A percentile compares a stretch with the other conserved stretches of the same genome.
Conservation (phyloP, 2,888 invertebrate species). For the Synanthedon andrenaeformis region DNA sequence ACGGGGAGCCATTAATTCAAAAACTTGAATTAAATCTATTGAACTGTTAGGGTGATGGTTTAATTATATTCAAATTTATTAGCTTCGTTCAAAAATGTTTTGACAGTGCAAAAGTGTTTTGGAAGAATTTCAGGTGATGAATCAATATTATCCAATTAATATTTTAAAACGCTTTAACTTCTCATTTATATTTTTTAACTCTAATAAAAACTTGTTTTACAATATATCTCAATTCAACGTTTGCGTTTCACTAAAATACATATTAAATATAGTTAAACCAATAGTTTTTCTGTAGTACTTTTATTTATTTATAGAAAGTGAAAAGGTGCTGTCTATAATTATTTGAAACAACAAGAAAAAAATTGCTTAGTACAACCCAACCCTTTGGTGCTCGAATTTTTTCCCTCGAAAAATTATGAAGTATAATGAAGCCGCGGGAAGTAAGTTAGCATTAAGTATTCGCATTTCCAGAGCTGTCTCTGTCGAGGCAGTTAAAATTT, state of each 20-base stretch:
- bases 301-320: no score
- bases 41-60: conserved; percentile 25
- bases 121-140: no score
- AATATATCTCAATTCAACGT: no score
- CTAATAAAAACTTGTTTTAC: no score
- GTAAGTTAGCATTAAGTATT: conserved; percentile 69
- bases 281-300: no score
- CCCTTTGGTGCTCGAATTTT: conserved; percentile 46
- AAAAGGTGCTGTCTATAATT: not conserved
- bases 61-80: not conserved
- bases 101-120: not conserved
- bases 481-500: conserved; percentile 69
- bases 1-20: conserved; percentile 54
- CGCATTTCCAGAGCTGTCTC: conserved; percentile 65
- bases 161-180: no score
- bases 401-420: conserved; percentile 58
- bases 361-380: conserved; percentile 15
- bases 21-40: conserved; percentile 57
- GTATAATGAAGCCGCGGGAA: conserved; percentile 67
- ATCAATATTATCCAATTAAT: no score
- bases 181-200: no score
- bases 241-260: no score
- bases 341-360: conserved; percentile 7
- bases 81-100: not conserved
- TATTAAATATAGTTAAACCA: no score